These are phyloP conservation scores for Deroptyus accipitrinus DNA, from an alignment of 2,113 vertebrate species.

Conservation along the genomic window DNA sequence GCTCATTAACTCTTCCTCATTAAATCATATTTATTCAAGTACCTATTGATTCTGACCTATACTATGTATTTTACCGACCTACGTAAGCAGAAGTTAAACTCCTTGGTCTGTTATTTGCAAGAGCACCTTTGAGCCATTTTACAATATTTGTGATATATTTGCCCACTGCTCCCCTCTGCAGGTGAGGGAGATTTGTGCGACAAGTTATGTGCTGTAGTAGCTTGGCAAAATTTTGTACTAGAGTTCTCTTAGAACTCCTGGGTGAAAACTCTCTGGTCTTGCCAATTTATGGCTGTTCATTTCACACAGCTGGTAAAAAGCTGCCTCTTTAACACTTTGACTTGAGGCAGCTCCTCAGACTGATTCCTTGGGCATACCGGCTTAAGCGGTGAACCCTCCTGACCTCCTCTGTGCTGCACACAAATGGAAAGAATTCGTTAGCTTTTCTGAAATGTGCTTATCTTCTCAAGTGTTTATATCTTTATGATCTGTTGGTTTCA, in stretches of 20 bases:
- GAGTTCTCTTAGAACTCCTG: background rate
- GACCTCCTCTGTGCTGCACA: background rate
- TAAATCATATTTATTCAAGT: background rate
- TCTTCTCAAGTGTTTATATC: background rate
- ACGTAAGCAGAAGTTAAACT: background rate
- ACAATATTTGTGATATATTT: background rate
- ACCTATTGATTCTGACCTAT: background rate
- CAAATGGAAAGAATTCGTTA: constrained; percentile 27
- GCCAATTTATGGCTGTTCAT: background rate
- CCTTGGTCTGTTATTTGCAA: background rate
- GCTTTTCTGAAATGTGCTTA: background rate
- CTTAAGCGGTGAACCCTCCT: background rate
- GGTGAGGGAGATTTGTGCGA: background rate
- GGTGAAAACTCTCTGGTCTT: background rate
- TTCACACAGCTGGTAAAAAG: background rate
- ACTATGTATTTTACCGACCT: background rate
- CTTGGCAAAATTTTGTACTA: fast-evolving
- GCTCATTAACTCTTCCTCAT: background rate
- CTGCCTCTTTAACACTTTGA: background rate
- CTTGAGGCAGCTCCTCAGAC: background rate
- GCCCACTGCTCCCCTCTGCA: background rate
- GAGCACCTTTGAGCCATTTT: background rate
- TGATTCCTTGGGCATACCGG: background rate
- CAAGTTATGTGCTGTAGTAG: fast-evolving
- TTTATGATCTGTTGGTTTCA: background rate